Percentiles rank a stretch among this genome's conserved stretches.
Evolutionary conservation across 2,888 invertebrate species (phyloP).

Genomic region (Drosophila ustulata): DNA sequence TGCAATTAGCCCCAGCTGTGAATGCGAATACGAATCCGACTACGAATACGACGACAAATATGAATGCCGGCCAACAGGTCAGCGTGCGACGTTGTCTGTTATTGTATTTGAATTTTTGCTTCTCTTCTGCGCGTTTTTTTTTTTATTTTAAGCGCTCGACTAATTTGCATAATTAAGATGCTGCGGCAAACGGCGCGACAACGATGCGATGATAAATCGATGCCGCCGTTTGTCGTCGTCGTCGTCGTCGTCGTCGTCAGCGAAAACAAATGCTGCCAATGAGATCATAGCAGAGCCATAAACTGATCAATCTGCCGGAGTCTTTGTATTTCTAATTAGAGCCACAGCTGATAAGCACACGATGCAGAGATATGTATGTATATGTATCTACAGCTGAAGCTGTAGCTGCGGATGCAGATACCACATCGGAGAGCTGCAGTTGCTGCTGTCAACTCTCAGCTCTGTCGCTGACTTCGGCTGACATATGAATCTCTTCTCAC

Average conservation of each 20-base stretch:
- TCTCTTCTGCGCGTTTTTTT: neutral
- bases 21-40: conserved; percentile 13
- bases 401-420: conserved; percentile 2
- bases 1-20: conserved; percentile 62
- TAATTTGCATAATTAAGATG: conserved; percentile 78
- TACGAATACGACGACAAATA: conserved; percentile 18
- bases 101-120: conserved; percentile 1
- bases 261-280: conserved; percentile 34
- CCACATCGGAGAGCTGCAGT: neutral
- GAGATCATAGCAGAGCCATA: conserved; percentile 44
- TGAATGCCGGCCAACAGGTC: conserved; percentile 44
- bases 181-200: conserved; percentile 55
- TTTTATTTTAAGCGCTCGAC: conserved; percentile 18
- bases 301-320: conserved; percentile 40
- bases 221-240: conserved; percentile 31
- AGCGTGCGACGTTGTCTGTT: conserved; percentile 16
- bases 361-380: conserved; percentile 2
- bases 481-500: conserved; percentile 72
- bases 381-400: neutral
- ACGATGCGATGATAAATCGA: conserved; percentile 70
- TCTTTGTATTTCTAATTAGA: conserved; percentile 43
- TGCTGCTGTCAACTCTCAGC: conserved; percentile 41
- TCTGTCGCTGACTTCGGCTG: conserved; percentile 32
- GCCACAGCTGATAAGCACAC: conserved; percentile 31
- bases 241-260: conserved; percentile 8